These are phyloP conservation scores for Gyps fulvus DNA, from an alignment of 2,113 vertebrate species.

Conservation along the genomic window DNA sequence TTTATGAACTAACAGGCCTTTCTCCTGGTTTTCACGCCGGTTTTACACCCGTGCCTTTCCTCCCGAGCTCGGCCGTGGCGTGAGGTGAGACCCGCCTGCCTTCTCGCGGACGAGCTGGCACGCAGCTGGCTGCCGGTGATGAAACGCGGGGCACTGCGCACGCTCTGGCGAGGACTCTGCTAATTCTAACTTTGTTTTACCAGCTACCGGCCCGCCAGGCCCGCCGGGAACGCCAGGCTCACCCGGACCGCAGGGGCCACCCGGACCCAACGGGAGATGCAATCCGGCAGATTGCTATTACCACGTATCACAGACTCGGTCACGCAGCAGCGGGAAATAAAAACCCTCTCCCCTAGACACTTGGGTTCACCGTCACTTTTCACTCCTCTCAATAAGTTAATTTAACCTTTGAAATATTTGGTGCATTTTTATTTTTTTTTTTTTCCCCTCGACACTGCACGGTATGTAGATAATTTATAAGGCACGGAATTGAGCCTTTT, in stretches of 20 bases:
- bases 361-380: neutral
- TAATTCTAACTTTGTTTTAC: slow-evolving; percentile 68
- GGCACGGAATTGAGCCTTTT: slow-evolving; percentile 31
- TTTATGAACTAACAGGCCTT: neutral
- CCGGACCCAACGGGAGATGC: slow-evolving; percentile 84
- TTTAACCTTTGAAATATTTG: slow-evolving; percentile 33
- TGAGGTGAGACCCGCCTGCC: neutral
- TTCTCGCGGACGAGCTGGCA: neutral
- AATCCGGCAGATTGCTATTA: slow-evolving; percentile 83
- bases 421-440: neutral
- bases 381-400: slow-evolving; percentile 5
- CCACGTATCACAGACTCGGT: slow-evolving; percentile 62
- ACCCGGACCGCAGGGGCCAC: slow-evolving; percentile 79
- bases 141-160: fast-evolving
- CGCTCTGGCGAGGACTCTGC: neutral
- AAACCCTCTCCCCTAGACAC: neutral
- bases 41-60: neutral
- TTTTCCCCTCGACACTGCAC: neutral
- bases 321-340: slow-evolving; percentile 65
- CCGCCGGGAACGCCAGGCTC: slow-evolving; percentile 71
- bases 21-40: neutral
- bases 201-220: slow-evolving; percentile 75
- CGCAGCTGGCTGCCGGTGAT: neutral
- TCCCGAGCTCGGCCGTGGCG: fast-evolving
- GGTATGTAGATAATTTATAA: neutral